These are phyloP conservation scores for Andrena chrysosceles DNA, from an alignment of 2,888 invertebrate genomes.

Conservation along the genomic window DNA sequence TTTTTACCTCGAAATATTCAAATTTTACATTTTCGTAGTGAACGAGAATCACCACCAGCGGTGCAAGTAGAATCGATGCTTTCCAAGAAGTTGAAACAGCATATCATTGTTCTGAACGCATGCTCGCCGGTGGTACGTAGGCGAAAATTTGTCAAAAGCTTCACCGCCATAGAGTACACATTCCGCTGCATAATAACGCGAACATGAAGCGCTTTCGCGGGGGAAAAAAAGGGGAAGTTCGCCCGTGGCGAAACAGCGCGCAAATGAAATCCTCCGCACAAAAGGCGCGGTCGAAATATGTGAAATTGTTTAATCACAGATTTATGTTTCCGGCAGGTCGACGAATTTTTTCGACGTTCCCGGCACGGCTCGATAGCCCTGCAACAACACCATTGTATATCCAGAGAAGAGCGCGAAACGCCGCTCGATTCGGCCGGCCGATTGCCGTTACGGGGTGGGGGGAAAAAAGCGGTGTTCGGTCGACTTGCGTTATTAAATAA, in stretches of 20 bases:
- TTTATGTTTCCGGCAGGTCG: slow-evolving; percentile 9
- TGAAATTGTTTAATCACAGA: slow-evolving; percentile 28
- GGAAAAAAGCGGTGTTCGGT: slow-evolving; percentile 22
- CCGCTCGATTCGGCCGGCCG: slow-evolving; percentile 19
- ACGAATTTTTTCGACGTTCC: slow-evolving; percentile 25
- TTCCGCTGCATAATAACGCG: neutral
- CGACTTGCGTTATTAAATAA: slow-evolving; percentile 55
- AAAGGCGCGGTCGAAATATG: slow-evolving; percentile 8
- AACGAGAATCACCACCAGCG: no score
- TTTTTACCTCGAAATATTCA: no score
- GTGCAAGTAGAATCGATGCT: no score
- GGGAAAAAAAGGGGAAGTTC: neutral
- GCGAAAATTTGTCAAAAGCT: slow-evolving; percentile 8
- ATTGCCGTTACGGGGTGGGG: slow-evolving; percentile 17
- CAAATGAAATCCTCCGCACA: slow-evolving; percentile 14
- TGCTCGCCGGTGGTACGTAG: no score
- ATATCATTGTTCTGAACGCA: no score
- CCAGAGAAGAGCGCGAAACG: slow-evolving; percentile 3
- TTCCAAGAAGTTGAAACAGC: no score
- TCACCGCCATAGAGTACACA: slow-evolving; percentile 7
- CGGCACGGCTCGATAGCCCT: slow-evolving; percentile 14
- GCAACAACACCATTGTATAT: slow-evolving; percentile 32
- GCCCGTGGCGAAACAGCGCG: neutral
- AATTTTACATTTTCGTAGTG: no score
- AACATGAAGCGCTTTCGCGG: neutral